phyloP scores from a whole-genome alignment of 2,888 invertebrate genomes.

The Acleris sparsana region DNA sequence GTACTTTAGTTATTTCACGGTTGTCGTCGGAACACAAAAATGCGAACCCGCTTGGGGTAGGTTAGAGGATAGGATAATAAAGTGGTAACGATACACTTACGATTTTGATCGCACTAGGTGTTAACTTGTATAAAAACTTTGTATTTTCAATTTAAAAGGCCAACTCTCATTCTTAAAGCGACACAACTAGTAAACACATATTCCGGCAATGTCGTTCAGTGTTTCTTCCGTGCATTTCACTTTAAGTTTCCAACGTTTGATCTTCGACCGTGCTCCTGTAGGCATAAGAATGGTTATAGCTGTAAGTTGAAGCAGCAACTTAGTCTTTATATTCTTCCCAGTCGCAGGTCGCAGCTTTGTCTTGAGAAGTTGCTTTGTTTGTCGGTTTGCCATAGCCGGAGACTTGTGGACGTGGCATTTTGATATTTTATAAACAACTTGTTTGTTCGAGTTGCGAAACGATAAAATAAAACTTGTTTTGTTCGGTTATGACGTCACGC shows the following conservation, averaged over 20 bases:
- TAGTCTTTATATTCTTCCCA: slow-evolving; percentile 55
- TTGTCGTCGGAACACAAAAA: no score
- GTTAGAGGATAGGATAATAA: no score
- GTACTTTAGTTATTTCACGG: no score
- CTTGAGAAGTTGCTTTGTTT: slow-evolving; percentile 65
- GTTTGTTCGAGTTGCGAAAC: slow-evolving; percentile 45
- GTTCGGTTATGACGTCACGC: slow-evolving; percentile 8
- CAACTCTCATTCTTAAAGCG: slow-evolving; percentile 15
- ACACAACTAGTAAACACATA: slow-evolving; percentile 49
- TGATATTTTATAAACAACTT: slow-evolving; percentile 59
- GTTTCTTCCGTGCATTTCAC: slow-evolving; percentile 31
- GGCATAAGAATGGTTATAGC: not conserved
- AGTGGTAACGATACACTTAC: no score
- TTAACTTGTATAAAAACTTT: not conserved
- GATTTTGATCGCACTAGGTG: no score
- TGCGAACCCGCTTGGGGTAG: no score
- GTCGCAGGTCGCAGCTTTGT: slow-evolving; percentile 60
- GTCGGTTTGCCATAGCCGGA: slow-evolving; percentile 51
- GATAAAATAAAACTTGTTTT: slow-evolving; percentile 30
- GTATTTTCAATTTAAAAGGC: slow-evolving; percentile 8
- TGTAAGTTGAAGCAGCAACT: slow-evolving; percentile 1
- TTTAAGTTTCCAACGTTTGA: not conserved
- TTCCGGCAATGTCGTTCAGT: slow-evolving; percentile 50
- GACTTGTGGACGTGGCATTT: slow-evolving; percentile 53
- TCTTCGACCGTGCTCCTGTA: not conserved